Conservation (phyloP, 2,113 vertebrate species). For the Accipiter virgatus region DNA sequence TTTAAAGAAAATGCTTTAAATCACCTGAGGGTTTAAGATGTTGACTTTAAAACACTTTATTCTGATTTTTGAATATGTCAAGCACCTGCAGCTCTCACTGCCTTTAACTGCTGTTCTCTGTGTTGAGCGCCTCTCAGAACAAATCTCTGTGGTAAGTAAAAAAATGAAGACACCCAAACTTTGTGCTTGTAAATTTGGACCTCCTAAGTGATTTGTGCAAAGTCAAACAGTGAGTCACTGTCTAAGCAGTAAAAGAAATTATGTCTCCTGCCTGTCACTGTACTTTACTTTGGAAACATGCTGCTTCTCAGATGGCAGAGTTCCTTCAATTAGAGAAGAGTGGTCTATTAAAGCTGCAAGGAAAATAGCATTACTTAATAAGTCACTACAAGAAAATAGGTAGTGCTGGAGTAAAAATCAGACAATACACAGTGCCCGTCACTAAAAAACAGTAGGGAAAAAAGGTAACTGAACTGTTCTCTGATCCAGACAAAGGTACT, state of each 20-base stretch:
- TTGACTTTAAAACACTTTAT: background rate
- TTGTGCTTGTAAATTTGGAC: background rate
- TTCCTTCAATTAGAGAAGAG: background rate
- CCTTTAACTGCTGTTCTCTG: background rate
- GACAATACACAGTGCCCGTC: background rate
- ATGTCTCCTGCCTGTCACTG: background rate
- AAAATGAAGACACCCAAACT: slow-evolving; percentile 7
- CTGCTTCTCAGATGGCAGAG: background rate
- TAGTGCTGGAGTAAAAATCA: background rate
- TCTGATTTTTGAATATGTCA: background rate
- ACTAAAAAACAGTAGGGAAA: background rate
- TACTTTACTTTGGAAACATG: background rate
- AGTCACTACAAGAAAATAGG: background rate
- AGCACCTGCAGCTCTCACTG: background rate
- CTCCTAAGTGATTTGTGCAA: background rate
- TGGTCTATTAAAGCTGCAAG: background rate
- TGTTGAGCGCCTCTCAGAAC: background rate
- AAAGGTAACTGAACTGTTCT: background rate
- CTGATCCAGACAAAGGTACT: background rate
- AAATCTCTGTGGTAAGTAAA: background rate
- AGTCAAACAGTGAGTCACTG: background rate
- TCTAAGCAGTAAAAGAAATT: background rate
- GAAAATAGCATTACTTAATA: background rate
- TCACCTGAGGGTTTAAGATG: background rate
- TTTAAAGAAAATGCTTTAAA: background rate